These are phyloP conservation scores for Oconnorella tubifera DNA, from an alignment of 2,888 invertebrate genomes.

Conservation along the genomic window DNA sequence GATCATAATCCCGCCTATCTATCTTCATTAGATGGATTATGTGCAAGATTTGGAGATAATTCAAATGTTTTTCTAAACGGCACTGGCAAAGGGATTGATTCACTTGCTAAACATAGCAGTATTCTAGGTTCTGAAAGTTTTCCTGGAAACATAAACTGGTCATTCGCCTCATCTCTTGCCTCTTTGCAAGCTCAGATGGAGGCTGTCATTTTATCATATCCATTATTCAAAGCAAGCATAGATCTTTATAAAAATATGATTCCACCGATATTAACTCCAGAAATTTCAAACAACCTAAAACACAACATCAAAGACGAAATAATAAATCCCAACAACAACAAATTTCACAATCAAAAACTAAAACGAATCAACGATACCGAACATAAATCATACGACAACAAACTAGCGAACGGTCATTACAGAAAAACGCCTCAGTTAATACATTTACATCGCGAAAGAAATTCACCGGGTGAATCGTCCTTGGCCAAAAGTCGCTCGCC, in stretches of 20 bases:
- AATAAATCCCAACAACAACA: too few relatives aligned
- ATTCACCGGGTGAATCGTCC: too few relatives aligned
- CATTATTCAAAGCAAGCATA: constrained; percentile 4
- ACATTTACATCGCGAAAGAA: too few relatives aligned
- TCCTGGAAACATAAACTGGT: constrained; percentile 4
- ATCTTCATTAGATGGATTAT: constrained; percentile 7
- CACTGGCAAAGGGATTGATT: background rate
- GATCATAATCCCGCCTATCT: background rate
- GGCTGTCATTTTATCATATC: background rate
- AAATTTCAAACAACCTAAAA: background rate
- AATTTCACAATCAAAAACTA: background rate
- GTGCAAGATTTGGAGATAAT: constrained; percentile 18
- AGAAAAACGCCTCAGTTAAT: background rate
- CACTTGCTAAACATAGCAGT: too few relatives aligned
- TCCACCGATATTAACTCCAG: background rate
- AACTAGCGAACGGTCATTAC: background rate
- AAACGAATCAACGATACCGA: background rate
- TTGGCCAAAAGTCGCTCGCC: background rate
- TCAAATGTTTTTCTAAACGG: constrained; percentile 9
- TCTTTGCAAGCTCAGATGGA: constrained; percentile 1
- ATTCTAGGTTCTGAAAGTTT: background rate
- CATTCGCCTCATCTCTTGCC: background rate
- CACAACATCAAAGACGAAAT: too few relatives aligned
- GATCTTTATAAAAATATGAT: constrained; percentile 1
- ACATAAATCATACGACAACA: background rate